Base-by-base conservation (phyloP, 2,888 invertebrate species). In the Heliconius charithonia region DNA sequence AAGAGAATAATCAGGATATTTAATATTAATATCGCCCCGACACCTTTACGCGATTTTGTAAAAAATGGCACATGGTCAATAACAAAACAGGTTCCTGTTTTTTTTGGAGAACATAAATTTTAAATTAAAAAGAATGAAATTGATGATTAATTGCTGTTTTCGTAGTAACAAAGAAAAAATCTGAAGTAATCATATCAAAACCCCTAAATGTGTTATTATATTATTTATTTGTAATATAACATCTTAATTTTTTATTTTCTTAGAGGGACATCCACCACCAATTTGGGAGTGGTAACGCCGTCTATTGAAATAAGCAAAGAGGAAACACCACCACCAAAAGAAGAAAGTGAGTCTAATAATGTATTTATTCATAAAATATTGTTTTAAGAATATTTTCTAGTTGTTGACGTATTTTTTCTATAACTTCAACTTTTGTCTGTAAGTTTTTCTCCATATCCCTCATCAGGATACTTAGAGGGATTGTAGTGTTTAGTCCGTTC, bases 191-290 rank as follows among this genome's bases (percentile, higher is more conserved):
- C 51, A 19, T 51, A 51, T 59, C 4, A 1, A 3, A 59, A 59
- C 10, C 12, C 12, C 59, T 51, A 7, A 19, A 19, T 19, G 3
- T 51, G 51, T 22, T 51, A 51, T 51, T 51, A 51, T 51, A 25
- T n/a, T 13, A 37, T 12, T n/a, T 25, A 9, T 69, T 16, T 69
- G 25, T 10, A 25, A 0, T 41, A 69, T 41, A 69, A 6, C 12
- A 41, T 37, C 2, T 29, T 22, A 10, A 2, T 67, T 72, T 72
- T 19, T 70, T 66, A 27, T 62, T 70, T 45, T 85, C 86, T 78
- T 78, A 95, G 95, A 83, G 95, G 95, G 12, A 94, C 94, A 63
- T 95, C 95, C 0, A 94, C 95, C 0, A 94, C 95, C 0, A 89
- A 84, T 76, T 85, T 94, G 69, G 89, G 89, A 37, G 84, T 87